Percentiles rank a stretch among this genome's conserved stretches.
Evolutionary conservation across 1,140 invertebrate species (phyloP).

Genomic region (Popillia japonica): DNA sequence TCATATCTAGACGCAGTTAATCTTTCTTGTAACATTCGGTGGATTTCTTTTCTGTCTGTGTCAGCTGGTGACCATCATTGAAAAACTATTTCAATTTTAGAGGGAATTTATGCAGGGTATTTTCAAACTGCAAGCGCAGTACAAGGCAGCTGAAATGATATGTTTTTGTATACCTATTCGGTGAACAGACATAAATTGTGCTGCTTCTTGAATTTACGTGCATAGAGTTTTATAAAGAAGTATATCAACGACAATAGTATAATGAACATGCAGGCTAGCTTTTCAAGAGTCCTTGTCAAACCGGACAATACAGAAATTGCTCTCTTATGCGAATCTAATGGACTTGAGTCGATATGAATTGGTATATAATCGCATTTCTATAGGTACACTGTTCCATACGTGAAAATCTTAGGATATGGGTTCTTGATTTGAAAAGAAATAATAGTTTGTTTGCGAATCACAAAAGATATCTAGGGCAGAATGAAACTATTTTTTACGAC

Average conservation of each 20-base stretch:
- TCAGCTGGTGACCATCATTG: neutral
- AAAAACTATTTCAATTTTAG: neutral
- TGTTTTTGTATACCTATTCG: neutral
- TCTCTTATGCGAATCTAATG: constrained; percentile 26
- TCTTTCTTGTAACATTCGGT: neutral
- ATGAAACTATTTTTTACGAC: neutral
- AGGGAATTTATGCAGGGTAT: neutral
- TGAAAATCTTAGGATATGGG: constrained; percentile 8
- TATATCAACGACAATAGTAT: constrained; percentile 15
- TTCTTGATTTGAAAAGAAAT: neutral
- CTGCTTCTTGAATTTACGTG: neutral
- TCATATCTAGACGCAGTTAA: constrained; percentile 16
- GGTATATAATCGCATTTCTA: constrained; percentile 2
- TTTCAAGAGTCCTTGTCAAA: constrained; percentile 17
- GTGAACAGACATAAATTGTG: neutral
- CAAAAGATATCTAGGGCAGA: neutral
- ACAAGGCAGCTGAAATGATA: constrained; percentile 22
- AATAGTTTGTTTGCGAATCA: constrained; percentile 12
- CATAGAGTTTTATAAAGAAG: neutral
- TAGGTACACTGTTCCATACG: neutral
- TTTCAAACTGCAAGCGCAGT: neutral
- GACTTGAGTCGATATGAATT: neutral
- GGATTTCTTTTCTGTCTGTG: neutral
- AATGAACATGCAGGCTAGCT: neutral
- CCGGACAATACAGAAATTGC: constrained; percentile 24